These are phyloP conservation scores for Rhinichthys klamathensis DNA, from an alignment of 2,113 vertebrate genomes.

Conservation along the genomic window DNA sequence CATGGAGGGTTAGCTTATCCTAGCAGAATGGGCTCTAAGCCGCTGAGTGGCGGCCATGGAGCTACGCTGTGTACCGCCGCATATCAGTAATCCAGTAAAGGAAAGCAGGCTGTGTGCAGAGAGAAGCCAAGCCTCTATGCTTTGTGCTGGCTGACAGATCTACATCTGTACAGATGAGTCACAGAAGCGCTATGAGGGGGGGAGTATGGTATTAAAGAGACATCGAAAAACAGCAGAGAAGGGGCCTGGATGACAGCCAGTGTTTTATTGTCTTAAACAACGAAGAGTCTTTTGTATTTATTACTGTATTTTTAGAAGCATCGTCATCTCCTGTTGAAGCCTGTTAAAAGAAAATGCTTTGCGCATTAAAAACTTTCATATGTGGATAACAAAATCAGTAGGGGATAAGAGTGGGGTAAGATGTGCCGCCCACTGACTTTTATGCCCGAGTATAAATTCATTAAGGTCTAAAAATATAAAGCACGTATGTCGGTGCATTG, in stretches of 20 bases:
- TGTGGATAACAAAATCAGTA: not conserved
- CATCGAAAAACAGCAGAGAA: slow-evolving; percentile 19
- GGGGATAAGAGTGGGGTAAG: not conserved
- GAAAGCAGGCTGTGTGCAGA: slow-evolving; percentile 57
- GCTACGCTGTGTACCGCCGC: slow-evolving; percentile 60
- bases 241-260: slow-evolving; percentile 32
- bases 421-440: not conserved
- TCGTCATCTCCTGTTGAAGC: not conserved
- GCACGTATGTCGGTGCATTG: not conserved
- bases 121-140: slow-evolving; percentile 59
- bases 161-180: slow-evolving; percentile 73
- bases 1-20: slow-evolving; percentile 71
- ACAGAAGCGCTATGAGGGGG: slow-evolving; percentile 60
- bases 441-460: not conserved
- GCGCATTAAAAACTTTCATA: not conserved
- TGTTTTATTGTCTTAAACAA: not conserved
- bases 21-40: slow-evolving; percentile 68
- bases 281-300: not conserved
- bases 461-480: not conserved
- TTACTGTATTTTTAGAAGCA: not conserved
- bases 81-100: slow-evolving; percentile 76
- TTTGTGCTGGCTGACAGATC: slow-evolving; percentile 71
- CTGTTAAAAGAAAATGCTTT: not conserved
- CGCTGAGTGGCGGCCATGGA: slow-evolving; percentile 66
- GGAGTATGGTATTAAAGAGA: slow-evolving; percentile 1